Evolutionary conservation across 2,797 vertebrate species (phyloP).

Genomic region (Caiman crocodilus): DNA sequence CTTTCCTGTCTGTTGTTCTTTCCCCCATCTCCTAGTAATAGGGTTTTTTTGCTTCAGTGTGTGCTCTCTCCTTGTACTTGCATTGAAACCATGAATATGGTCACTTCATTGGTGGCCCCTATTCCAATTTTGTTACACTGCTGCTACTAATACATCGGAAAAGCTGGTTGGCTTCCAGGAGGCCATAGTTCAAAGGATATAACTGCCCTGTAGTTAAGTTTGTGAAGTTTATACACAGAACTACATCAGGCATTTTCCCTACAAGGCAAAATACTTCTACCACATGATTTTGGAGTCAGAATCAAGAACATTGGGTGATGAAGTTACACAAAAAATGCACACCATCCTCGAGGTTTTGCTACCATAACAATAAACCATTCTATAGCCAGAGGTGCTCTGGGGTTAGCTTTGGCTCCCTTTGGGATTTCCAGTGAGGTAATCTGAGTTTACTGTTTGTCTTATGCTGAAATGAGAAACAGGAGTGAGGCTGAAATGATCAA

Average conservation of each 20-base stretch:
- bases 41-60: not conserved
- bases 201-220: not conserved
- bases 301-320: not conserved
- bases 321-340: slow-evolving; percentile 14
- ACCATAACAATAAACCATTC: slow-evolving; percentile 20
- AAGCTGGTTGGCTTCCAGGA: not conserved
- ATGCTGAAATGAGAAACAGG: slow-evolving; percentile 47
- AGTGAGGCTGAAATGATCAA: not conserved
- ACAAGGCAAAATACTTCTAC: not conserved
- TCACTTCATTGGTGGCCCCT: not conserved
- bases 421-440: slow-evolving; percentile 26
- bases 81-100: rapidly evolving
- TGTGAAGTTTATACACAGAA: not conserved
- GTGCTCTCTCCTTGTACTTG: not conserved
- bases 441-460: slow-evolving; percentile 43
- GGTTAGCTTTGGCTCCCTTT: slow-evolving; percentile 3
- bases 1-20: not conserved
- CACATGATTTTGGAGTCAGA: rapidly evolving
- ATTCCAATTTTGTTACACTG: not conserved
- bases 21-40: not conserved
- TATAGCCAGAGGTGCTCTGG: slow-evolving; percentile 1
- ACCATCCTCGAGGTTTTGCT: not conserved
- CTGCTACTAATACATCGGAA: not conserved
- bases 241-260: not conserved
- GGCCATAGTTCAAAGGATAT: rapidly evolving